A percentile compares a stretch with the other conserved stretches of the same genome.
Conservation (phyloP, 2,797 vertebrate species). For the Crypturellus tataupa region DNA sequence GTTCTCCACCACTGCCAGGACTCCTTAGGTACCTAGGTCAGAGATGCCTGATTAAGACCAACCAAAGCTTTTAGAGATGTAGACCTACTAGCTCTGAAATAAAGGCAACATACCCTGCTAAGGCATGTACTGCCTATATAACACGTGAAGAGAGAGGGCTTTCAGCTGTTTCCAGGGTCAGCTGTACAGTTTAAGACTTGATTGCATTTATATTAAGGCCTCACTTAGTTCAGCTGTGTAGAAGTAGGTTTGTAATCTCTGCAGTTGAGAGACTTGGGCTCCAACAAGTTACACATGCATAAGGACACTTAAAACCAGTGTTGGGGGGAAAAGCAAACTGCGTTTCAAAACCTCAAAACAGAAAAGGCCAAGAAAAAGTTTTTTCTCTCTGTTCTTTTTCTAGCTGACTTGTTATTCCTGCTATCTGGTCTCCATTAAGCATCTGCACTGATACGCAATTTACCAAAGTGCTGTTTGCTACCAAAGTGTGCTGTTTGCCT, state of each 20-base stretch:
- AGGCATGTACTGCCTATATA: neutral
- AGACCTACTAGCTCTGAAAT: neutral
- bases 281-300: neutral
- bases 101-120: no score
- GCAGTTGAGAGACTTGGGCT: neutral
- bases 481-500: neutral
- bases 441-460: no score
- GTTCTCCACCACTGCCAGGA: neutral
- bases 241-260: neutral
- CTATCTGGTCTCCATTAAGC: no score
- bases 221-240: neutral
- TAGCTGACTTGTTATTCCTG: neutral
- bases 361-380: neutral
- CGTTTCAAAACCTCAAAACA: neutral
- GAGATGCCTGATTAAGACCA: no score
- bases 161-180: neutral
- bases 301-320: neutral
- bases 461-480: no score
- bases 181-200: neutral
- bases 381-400: neutral
- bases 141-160: neutral
- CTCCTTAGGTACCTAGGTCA: no score
- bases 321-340: neutral
- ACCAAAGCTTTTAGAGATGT: accelerated
- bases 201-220: neutral